Evolutionary conservation across 2,797 vertebrate species (phyloP).

Genomic region (Garrulus glandarius): DNA sequence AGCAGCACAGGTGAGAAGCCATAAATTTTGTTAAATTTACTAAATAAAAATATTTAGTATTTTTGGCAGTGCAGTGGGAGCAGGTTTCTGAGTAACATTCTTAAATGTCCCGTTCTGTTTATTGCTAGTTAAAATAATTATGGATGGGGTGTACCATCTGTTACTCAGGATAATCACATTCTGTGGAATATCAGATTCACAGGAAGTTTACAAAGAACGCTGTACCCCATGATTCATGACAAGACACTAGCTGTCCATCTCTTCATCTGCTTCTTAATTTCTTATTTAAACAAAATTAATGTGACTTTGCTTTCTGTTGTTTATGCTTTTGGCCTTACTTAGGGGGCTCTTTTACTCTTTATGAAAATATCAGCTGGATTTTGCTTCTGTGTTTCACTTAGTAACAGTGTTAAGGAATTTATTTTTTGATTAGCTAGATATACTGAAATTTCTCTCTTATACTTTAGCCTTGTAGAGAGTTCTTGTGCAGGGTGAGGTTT

Average conservation of each 20-base stretch:
- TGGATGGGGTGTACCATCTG: neutral
- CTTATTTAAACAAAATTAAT: neutral
- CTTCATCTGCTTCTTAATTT: neutral
- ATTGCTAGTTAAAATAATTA: neutral
- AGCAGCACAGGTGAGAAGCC: slow-evolving; percentile 73
- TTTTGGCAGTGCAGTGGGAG: neutral
- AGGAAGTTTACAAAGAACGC: neutral
- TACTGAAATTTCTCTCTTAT: neutral
- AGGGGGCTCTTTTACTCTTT: neutral
- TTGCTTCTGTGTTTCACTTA: neutral
- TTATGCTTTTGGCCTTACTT: neutral
- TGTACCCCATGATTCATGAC: neutral
- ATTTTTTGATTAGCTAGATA: neutral
- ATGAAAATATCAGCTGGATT: neutral
- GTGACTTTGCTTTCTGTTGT: neutral
- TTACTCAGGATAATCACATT: neutral
- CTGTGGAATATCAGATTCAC: neutral
- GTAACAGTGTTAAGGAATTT: neutral
- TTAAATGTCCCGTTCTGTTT: neutral
- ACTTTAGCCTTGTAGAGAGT: neutral
- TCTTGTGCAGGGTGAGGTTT: neutral
- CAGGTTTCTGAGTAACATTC: neutral
- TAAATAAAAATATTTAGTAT: neutral
- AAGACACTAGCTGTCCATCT: neutral
- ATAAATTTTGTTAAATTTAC: neutral